A percentile compares a stretch with the other conserved stretches of the same genome.
Conservation (phyloP, 2,888 invertebrate species). For the Oxystoma pomonae region DNA sequence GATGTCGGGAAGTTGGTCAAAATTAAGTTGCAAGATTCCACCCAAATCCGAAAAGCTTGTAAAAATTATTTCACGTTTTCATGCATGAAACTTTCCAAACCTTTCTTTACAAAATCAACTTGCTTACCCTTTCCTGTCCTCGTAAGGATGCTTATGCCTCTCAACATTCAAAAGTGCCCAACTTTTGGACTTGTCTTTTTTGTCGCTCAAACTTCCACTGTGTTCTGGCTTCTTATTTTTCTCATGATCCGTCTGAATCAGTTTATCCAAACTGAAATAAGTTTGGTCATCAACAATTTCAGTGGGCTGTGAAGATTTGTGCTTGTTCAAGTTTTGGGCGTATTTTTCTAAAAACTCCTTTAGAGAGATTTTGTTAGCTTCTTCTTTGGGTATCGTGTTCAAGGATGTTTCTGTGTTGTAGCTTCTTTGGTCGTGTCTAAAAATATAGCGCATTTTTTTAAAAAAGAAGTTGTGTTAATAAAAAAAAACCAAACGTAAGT, state of each 20-base stretch:
- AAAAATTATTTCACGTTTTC: too few relatives aligned
- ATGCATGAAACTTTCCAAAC: too few relatives aligned
- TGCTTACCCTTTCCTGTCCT: slow-evolving; percentile 59
- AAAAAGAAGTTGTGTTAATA: too few relatives aligned
- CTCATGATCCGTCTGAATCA: slow-evolving; percentile 8
- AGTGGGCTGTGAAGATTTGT: slow-evolving; percentile 22
- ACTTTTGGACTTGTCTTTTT: slow-evolving; percentile 46
- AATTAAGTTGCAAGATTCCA: too few relatives aligned
- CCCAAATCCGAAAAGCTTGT: too few relatives aligned
- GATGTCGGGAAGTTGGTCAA: too few relatives aligned
- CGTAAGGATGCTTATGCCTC: slow-evolving; percentile 57
- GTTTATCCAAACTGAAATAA: slow-evolving; percentile 34
- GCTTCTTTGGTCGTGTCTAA: slow-evolving; percentile 1
- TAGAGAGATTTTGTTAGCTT: slow-evolving; percentile 42
- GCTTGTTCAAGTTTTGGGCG: slow-evolving; percentile 43
- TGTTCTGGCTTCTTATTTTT: slow-evolving; percentile 4
- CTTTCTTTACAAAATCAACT: too few relatives aligned
- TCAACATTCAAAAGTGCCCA: slow-evolving; percentile 52
- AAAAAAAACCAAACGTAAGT: too few relatives aligned
- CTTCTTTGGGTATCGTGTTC: slow-evolving; percentile 20
- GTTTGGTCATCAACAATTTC: slow-evolving; percentile 33
- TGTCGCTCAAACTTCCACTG: slow-evolving; percentile 19
- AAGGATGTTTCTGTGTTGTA: background rate
- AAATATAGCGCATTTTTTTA: too few relatives aligned
- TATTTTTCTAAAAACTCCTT: slow-evolving; percentile 60